Percentiles rank a stretch among this genome's conserved stretches.
These are phyloP conservation scores for Mico argentatus DNA, from an alignment of 2,797 vertebrate genomes.

Conservation along the genomic window DNA sequence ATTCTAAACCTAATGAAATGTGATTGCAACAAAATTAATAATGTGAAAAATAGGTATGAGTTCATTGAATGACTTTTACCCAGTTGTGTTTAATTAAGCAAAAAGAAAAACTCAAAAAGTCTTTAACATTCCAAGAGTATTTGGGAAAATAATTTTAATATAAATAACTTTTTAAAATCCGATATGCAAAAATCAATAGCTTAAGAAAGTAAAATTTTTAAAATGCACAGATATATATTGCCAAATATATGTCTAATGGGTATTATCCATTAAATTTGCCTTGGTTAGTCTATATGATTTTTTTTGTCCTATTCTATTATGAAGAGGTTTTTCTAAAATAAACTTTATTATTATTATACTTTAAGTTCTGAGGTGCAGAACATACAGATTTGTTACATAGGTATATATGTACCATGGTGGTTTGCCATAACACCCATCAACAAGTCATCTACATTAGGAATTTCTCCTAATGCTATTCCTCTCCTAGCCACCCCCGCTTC, in stretches of 20 bases:
- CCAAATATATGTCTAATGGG: not conserved
- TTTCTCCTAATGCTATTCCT: too few species aligned
- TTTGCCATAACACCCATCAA: too few species aligned
- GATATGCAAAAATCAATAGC: not conserved
- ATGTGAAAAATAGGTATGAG: not conserved
- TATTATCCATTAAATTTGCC: not conserved
- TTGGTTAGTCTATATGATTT: not conserved
- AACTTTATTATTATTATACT: too few species aligned
- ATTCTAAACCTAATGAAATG: not conserved
- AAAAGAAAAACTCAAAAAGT: constrained; percentile 32
- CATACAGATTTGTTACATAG: too few species aligned
- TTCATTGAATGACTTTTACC: not conserved
- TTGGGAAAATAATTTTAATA: not conserved
- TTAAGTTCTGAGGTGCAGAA: too few species aligned
- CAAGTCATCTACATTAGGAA: too few species aligned
- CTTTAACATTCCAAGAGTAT: not conserved
- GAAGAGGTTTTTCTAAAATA: not conserved
- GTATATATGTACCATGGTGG: too few species aligned
- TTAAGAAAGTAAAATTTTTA: not conserved
- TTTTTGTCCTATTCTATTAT: not conserved
- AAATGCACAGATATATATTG: not conserved
- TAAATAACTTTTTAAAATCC: not conserved
- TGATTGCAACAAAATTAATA: not conserved
- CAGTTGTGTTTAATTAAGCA: not conserved
- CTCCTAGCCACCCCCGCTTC: too few species aligned